These are phyloP conservation scores for Rhabdomys dilectus DNA, from an alignment of 2,113 vertebrate species.

Conservation along the genomic window DNA sequence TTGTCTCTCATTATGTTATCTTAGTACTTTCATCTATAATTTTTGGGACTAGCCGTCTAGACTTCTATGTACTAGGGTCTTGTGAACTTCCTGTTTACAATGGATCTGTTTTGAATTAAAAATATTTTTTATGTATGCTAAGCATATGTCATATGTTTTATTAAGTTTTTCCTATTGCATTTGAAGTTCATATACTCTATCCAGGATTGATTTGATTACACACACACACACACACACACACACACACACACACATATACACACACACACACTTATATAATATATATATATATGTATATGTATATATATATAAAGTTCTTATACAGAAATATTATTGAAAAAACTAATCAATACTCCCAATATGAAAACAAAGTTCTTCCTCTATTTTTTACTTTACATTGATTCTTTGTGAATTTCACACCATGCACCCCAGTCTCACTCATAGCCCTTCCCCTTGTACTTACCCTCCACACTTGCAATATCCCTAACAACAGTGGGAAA, in stretches of 20 bases:
- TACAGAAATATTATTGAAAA: neutral
- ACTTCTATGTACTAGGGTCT: neutral
- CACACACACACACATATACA: no score
- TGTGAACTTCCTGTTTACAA: neutral
- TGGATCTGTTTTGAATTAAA: neutral
- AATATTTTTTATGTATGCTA: neutral
- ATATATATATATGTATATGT: no score
- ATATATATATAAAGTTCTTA: neutral
- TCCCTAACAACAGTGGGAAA: no score
- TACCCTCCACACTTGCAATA: no score
- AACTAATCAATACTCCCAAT: neutral
- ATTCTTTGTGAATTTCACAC: neutral
- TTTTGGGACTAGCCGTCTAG: neutral
- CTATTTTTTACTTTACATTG: neutral
- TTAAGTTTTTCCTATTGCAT: neutral
- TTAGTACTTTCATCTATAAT: neutral
- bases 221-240: no score
- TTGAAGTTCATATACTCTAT: neutral
- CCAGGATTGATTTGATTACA: neutral
- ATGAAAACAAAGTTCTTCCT: neutral
- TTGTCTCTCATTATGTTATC: neutral
- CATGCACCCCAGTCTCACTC: neutral
- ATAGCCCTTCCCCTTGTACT: neutral
- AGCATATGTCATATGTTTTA: neutral
- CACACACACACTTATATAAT: no score